Evolutionary conservation across 2,888 invertebrate species (phyloP).

Genomic region (Carterocephalus palaemon): DNA sequence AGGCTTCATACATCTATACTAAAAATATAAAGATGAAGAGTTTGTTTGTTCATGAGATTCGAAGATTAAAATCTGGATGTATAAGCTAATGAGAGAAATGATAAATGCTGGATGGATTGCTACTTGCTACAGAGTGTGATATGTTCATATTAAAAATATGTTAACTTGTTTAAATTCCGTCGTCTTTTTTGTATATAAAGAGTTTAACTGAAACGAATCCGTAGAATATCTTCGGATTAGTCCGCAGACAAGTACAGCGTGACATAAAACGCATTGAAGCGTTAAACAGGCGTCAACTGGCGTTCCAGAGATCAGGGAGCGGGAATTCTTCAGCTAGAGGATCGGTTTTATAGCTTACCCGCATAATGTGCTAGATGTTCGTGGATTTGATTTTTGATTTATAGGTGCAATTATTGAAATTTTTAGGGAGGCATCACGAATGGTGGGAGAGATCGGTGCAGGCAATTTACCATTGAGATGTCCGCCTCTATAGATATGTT

Average conservation of each 20-base stretch:
- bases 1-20: no score
- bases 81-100: no score
- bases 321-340: constrained; percentile 62
- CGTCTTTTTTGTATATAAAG: background rate
- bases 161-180: no score
- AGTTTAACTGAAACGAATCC: background rate
- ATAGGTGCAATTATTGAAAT: constrained; percentile 20
- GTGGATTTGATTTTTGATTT: constrained; percentile 20
- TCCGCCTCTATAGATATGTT: no score
- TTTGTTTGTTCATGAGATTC: no score
- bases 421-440: constrained; percentile 1
- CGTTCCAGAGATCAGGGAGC: constrained; percentile 47
- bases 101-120: no score
- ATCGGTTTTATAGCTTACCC: constrained; percentile 61
- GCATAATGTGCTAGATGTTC: constrained; percentile 59
- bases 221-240: constrained; percentile 36
- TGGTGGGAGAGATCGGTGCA: no score
- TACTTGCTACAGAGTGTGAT: no score
- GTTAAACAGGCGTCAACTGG: constrained; percentile 50
- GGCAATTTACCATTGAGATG: no score
- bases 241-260: constrained; percentile 52
- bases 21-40: no score
- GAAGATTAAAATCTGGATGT: no score
- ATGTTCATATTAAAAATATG: no score
- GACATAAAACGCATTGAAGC: constrained; percentile 52